A percentile compares a stretch with the other conserved stretches of the same genome.
Evolutionary conservation across 92 coral and sea anemone genomes (phyloP).

Genomic region (Palythoa grandis): DNA sequence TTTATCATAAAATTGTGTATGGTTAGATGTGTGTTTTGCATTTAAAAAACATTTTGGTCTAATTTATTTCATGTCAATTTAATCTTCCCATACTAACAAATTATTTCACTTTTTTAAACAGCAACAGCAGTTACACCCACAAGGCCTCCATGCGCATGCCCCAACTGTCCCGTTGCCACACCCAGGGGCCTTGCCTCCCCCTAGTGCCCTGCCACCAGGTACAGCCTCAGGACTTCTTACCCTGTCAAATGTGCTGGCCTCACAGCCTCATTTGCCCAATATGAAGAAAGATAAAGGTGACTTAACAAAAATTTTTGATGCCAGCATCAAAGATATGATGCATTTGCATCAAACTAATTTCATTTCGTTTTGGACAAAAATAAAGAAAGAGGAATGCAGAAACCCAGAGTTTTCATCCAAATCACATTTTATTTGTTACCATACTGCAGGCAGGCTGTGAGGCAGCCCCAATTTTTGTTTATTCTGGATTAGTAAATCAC

Average conservation of each 20-base stretch:
- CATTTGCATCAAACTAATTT: neutral
- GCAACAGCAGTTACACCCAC: constrained; percentile 98
- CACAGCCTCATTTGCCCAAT: constrained; percentile 86
- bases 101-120: constrained; percentile 34
- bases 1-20: no score
- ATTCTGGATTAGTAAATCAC: no score
- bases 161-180: constrained; percentile 97
- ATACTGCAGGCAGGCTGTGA: neutral
- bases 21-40: no score
- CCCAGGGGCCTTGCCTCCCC: constrained; percentile 98
- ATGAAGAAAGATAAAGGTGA: constrained; percentile 93
- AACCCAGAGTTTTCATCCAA: neutral
- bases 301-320: constrained; percentile 9
- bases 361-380: neutral
- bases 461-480: neutral
- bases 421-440: neutral
- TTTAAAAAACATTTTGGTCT: neutral
- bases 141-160: constrained; percentile 96
- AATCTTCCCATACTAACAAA: neutral
- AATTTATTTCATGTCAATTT: no score
- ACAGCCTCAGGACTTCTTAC: constrained; percentile 85
- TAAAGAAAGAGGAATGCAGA: neutral
- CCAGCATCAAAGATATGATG: constrained; percentile 20
- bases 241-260: constrained; percentile 71
- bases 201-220: constrained; percentile 89